Conservation (phyloP, 2,113 vertebrate species). For the Vicugna pacos region DNA sequence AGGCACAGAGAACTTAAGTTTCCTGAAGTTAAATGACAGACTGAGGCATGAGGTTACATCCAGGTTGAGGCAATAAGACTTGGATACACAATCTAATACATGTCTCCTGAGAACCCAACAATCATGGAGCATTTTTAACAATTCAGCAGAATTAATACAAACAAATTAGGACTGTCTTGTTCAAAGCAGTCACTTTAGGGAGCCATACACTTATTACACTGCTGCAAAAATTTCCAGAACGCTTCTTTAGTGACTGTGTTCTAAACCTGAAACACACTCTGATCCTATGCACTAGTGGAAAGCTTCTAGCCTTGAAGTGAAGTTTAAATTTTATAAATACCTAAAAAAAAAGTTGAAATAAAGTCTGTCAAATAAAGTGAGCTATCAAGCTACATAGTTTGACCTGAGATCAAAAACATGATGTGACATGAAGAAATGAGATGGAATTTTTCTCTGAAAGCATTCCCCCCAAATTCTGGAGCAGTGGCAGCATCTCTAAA, state of each 20-base stretch:
- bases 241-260: constrained; percentile 8
- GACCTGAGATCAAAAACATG: constrained; percentile 45
- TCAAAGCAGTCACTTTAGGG: constrained; percentile 17
- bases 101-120: neutral
- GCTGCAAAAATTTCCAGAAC: neutral
- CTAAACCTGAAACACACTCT: constrained; percentile 23
- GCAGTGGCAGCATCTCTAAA: neutral
- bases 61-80: neutral
- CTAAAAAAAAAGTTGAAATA: neutral
- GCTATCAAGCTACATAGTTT: constrained; percentile 44
- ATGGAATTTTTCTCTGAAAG: constrained; percentile 54
- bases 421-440: constrained; percentile 34
- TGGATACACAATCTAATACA: neutral
- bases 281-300: neutral
- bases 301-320: neutral
- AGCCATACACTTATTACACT: neutral
- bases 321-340: constrained; percentile 40
- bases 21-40: neutral
- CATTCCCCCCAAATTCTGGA: neutral
- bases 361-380: neutral
- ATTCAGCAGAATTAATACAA: neutral
- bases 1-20: constrained; percentile 33
- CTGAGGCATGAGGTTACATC: neutral
- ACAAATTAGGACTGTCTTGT: neutral
- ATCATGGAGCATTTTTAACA: constrained; percentile 25